phyloP scores from a whole-genome alignment of 2,888 invertebrate genomes.

The Fragum fragum region DNA sequence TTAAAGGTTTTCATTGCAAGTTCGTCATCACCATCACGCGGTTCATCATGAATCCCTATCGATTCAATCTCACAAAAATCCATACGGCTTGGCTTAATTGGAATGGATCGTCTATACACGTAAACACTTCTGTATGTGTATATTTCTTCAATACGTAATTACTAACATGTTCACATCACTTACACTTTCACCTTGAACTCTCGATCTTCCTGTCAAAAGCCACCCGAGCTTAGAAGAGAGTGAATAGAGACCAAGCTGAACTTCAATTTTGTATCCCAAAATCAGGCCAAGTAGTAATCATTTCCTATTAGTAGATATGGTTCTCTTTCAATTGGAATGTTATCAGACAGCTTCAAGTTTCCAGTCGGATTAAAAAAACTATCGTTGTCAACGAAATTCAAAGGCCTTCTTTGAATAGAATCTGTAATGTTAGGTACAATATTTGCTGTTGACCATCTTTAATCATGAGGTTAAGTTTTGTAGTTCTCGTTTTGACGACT shows the following conservation, averaged over 20 bases:
- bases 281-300: conserved; percentile 32
- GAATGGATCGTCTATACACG: background rate
- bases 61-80: conserved; percentile 3
- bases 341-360: background rate
- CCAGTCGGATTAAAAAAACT: background rate
- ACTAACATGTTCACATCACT: conserved; percentile 26
- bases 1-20: too few species aligned
- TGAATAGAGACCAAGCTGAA: background rate
- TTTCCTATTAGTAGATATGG: conserved; percentile 27
- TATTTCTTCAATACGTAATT: conserved; percentile 3
- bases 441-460: conserved; percentile 31
- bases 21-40: too few species aligned
- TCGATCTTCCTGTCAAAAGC: conserved; percentile 32
- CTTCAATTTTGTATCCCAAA: conserved; percentile 14
- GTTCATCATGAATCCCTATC: too few species aligned
- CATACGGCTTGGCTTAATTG: background rate
- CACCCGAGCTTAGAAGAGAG: conserved; percentile 24
- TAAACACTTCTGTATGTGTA: conserved; percentile 2
- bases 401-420: conserved; percentile 17
- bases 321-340: background rate
- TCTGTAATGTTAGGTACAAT: too few species aligned
- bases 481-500: conserved; percentile 22
- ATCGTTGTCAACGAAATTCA: background rate
- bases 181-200: background rate
- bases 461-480: conserved; percentile 13